Evolutionary conservation across 2,888 invertebrate genomes (phyloP), one percentile per base, ranked within the genome.

Genomic region (Sesia apiformis): DNA sequence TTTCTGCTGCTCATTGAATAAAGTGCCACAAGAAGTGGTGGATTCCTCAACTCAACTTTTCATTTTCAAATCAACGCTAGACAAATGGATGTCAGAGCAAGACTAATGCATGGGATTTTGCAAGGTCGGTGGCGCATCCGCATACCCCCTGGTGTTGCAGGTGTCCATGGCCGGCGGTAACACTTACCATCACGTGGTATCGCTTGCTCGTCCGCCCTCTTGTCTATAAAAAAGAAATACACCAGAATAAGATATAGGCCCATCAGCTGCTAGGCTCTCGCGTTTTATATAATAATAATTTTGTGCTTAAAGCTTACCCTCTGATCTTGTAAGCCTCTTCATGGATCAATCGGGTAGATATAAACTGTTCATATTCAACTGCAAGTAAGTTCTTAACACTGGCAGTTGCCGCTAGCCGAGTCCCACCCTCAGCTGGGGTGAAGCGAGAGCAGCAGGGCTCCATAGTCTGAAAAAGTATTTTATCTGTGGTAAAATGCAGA

Each of bases 311-410:
- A 2, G 41, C 41, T 59, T 40, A 92, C 89, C 91, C 91, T 51
- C 95, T 85, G 59, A 95, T 92, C 64, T 92, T 90, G 69, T 92
- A 91, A 0, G 95, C 93, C 63, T 93, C 90, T 75, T 97, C 97
- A 74, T 97, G 96, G 50, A 98, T 91, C 43, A 98, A 85, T 79
- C 98, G 94, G 0, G 96, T 93, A 0, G 96, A 93, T 58, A 98
- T 94, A 77, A 98, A 98, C 5, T 95, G 93, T 3, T 97, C 95
- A 49, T 86, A 80, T 58, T 88, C 87, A 2, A 83, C 82, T 0
- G 79, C 81, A 0, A 89, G 67, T 0, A 81, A 76, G 60, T 89
- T 89, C 56, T 65, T 73, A 0, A 65, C 61, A 0, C 77, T 63
- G 0, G 84, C 84, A 0, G 79, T 74, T 0, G 76, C 76, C 0